Base-by-base conservation (phyloP, 2,113 vertebrate species). In the Paradoxurus hermaphroditus region DNA sequence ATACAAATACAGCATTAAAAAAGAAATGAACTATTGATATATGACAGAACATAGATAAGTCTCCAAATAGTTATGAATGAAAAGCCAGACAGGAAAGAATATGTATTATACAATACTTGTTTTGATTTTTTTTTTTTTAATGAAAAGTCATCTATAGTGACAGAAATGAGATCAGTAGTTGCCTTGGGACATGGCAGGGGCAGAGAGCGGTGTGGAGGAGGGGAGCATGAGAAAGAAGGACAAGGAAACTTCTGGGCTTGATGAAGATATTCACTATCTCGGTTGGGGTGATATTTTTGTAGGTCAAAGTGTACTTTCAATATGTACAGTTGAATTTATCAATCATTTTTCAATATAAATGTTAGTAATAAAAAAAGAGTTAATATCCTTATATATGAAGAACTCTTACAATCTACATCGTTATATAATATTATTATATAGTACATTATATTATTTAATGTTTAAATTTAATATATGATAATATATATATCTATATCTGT, bases 61-160 rank as follows among this genome's bases (percentile, higher is more conserved):
- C 15, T 90, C 79, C 70, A 89, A 95, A 96, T 86, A 94, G 67
- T 65, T 79, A 77, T 65, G 5, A 95, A 7, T 56, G 16, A 83
- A 90, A 88, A 73, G 13, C 15, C 81, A 83, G 18, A 46, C 25
- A 36, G 51, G 89, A 88, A 36, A 51, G 46, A 25, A 10, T 41
- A 5, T 15, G 49, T 31, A 68, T 34, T 62, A 46, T 36, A 19
- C 44, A 29, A 81, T 25, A 63, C 3, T 19, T 59, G 51, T 4
- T 53, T 31, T n/a, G 46, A 46, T 46, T 46, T 29, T 44, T 18
- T 29, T 29, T 89, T 82, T 81, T 56, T 31, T 5, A 15, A 34
- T 36, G 29, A 81, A 73, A 49, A 86, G 13, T 70, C 82, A 82
- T 12, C 15, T 5, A 23, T 3, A 82, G 18, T 34, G 18, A 75